Evolutionary conservation across 2,888 invertebrate genomes (phyloP).

Genomic region (Xanthia icteritia): DNA sequence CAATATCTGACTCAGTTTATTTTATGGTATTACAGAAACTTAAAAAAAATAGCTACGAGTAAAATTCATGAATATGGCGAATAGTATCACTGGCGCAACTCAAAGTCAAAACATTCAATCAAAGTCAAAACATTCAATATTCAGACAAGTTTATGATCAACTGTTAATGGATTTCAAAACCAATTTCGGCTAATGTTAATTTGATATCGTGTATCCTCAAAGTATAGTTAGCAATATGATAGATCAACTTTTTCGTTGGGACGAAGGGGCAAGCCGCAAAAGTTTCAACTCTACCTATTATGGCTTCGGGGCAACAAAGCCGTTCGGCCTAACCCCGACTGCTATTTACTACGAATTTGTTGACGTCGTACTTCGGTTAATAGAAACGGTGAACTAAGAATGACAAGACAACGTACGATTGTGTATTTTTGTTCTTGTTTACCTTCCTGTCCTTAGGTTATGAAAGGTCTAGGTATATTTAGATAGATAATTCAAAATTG

Average conservation of each 20-base stretch:
- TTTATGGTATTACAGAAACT: neutral
- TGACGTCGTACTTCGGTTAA: slow-evolving; percentile 58
- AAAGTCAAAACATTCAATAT: slow-evolving; percentile 17
- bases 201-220: slow-evolving; percentile 53
- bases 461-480: neutral
- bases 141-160: slow-evolving; percentile 36
- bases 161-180: slow-evolving; percentile 42
- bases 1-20: neutral
- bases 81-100: too few species aligned
- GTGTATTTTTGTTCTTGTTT: slow-evolving; percentile 36
- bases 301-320: slow-evolving; percentile 66
- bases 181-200: slow-evolving; percentile 55
- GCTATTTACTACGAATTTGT: slow-evolving; percentile 68
- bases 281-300: slow-evolving; percentile 69
- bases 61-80: slow-evolving; percentile 1
- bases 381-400: slow-evolving; percentile 50
- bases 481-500: neutral
- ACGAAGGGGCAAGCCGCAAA: slow-evolving; percentile 61
- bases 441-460: slow-evolving; percentile 6
- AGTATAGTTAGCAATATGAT: slow-evolving; percentile 57
- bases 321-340: slow-evolving; percentile 55
- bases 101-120: slow-evolving; percentile 17
- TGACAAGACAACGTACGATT: slow-evolving; percentile 43
- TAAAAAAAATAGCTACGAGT: neutral
- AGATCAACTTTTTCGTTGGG: slow-evolving; percentile 59